A percentile compares a stretch with the other conserved stretches of the same genome.
Conservation (phyloP, 2,797 vertebrate species). For the Poeciliopsis infans region DNA sequence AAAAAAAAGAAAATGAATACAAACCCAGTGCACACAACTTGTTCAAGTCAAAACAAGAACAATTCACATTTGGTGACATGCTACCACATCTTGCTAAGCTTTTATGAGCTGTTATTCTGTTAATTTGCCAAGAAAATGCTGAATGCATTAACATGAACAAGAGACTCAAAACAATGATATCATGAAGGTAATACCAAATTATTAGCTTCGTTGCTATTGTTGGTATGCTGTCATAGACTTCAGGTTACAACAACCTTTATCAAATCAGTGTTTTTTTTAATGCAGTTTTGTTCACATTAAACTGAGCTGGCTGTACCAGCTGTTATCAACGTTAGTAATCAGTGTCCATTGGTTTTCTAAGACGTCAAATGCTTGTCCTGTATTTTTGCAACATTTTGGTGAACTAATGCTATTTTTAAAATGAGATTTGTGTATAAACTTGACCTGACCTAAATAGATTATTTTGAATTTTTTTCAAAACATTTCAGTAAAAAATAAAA, state of each 20-base stretch:
- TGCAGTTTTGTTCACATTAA: not conserved
- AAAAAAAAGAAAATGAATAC: too few relatives aligned
- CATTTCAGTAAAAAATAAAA: not conserved
- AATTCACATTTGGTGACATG: not conserved
- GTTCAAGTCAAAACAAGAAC: not conserved
- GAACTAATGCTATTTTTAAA: not conserved
- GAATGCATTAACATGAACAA: not conserved
- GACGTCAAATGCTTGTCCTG: not conserved
- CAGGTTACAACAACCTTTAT: too few relatives aligned
- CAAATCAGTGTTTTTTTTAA: not conserved
- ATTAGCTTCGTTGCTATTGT: not conserved
- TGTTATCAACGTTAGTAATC: not conserved
- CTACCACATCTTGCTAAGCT: not conserved
- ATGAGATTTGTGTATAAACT: not conserved
- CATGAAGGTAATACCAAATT: not conserved
- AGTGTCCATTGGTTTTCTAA: not conserved
- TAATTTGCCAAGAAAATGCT: not conserved
- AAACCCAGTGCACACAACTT: not conserved
- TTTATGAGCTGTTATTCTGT: not conserved
- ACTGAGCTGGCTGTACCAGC: not conserved
- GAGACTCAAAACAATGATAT: not conserved
- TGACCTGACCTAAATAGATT: not conserved
- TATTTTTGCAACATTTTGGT: not conserved
- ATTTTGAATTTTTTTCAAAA: not conserved
- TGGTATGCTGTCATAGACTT: not conserved